phyloP scores from a whole-genome alignment of 2,888 invertebrate genomes.

The Cheilosia vernalis region DNA sequence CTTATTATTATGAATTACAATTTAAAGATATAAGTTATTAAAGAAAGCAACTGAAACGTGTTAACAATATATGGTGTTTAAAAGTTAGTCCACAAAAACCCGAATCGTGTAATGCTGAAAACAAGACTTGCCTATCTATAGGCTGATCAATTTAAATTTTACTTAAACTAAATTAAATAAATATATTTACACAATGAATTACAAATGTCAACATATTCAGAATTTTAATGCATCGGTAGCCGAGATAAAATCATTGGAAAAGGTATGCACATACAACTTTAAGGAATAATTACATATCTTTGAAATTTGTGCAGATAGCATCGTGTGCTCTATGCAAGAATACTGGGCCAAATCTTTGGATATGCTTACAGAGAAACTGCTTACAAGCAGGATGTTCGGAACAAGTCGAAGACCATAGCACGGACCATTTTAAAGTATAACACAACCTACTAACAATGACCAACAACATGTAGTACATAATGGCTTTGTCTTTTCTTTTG shows the following conservation, averaged over 20 bases:
- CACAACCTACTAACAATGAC: neutral
- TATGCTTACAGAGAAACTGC: conserved; percentile 92
- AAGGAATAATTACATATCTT: conserved; percentile 13
- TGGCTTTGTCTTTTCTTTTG: conserved; percentile 62
- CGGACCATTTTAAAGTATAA: conserved; percentile 88
- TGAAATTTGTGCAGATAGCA: conserved; percentile 82
- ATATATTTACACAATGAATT: conserved; percentile 63
- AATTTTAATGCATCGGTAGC: conserved; percentile 59
- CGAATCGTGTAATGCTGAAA: conserved; percentile 42
- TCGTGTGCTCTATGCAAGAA: conserved; percentile 90
- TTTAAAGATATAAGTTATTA: conserved; percentile 45
- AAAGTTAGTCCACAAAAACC: conserved; percentile 21
- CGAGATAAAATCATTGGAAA: conserved; percentile 78
- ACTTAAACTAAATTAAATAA: conserved; percentile 29
- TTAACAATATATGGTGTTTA: conserved; percentile 31
- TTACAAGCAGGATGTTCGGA: conserved; percentile 93
- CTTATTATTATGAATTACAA: conserved; percentile 62
- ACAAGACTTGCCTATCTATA: conserved; percentile 40
- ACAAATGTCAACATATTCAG: conserved; percentile 72
- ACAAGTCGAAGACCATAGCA: conserved; percentile 92
- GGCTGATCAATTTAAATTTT: conserved; percentile 50
- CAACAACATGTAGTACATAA: conserved; percentile 1
- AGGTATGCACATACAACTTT: conserved; percentile 75
- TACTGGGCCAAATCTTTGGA: conserved; percentile 92
- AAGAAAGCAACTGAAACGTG: conserved; percentile 40